These are phyloP conservation scores for Sceloporus undulatus DNA, from an alignment of 2,113 vertebrate genomes.

Conservation along the genomic window DNA sequence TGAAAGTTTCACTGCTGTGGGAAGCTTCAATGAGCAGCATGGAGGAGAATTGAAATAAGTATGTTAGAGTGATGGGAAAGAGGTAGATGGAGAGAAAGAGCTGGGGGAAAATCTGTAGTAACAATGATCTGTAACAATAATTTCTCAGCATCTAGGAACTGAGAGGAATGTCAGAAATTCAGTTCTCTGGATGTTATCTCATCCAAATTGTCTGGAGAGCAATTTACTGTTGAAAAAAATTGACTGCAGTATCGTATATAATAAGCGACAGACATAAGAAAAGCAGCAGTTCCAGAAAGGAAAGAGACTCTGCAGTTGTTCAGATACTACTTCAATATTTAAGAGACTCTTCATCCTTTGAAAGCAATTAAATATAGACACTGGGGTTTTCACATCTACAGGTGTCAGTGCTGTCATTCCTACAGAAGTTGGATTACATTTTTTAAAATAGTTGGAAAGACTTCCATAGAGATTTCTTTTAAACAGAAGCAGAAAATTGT, in stretches of 20 bases:
- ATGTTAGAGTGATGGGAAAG: neutral
- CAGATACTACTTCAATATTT: neutral
- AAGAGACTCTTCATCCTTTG: neutral
- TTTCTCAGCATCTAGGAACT: neutral
- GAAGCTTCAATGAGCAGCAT: too few relatives aligned
- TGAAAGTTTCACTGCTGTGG: neutral
- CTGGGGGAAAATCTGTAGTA: neutral
- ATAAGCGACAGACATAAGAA: neutral
- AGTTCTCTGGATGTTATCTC: neutral
- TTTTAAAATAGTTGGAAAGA: neutral
- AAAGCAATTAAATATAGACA: neutral
- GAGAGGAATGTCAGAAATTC: neutral
- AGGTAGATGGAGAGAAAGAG: too few relatives aligned
- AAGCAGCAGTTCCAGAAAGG: neutral
- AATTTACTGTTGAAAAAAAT: neutral
- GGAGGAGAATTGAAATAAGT: neutral
- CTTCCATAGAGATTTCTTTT: neutral
- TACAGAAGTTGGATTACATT: neutral
- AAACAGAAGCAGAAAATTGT: neutral
- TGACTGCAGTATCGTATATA: neutral
- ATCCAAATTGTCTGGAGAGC: neutral
- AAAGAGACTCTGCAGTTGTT: neutral
- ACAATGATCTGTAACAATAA: neutral
- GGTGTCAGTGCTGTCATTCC: neutral
- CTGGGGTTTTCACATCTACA: neutral